Conservation (phyloP, 2,888 invertebrate species). For the Calameuta pallipes region DNA sequence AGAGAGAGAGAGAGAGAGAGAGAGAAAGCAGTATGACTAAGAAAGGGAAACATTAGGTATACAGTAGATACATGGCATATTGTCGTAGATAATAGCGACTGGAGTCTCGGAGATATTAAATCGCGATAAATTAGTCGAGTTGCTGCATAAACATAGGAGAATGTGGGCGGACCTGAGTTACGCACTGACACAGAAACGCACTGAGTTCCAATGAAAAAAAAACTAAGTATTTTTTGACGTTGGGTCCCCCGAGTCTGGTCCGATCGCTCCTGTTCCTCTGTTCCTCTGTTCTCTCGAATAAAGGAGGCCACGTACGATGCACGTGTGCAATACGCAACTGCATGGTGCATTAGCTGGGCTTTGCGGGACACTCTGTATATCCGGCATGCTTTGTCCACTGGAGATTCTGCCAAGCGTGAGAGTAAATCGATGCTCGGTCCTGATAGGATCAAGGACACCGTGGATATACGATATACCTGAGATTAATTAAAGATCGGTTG, state of each 20-base stretch:
- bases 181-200: conserved; percentile 39
- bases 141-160: conserved; percentile 41
- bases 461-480: neutral
- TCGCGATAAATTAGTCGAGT: conserved; percentile 50
- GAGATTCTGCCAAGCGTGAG: neutral
- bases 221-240: neutral
- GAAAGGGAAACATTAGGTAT: neutral
- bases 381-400: neutral
- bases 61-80: neutral
- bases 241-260: no score
- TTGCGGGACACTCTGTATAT: neutral
- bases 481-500: neutral
- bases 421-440: neutral
- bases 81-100: conserved; percentile 27
- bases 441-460: conserved; percentile 15
- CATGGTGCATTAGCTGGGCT: neutral
- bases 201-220: conserved; percentile 28
- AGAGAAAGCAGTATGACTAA: neutral
- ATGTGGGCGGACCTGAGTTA: conserved; percentile 47
- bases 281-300: neutral
- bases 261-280: neutral
- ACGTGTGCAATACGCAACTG: neutral
- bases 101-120: conserved; percentile 49
- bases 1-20: neutral
- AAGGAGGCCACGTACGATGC: neutral